Conservation (phyloP, 2,113 vertebrate species). For the Ceyx margarethae region DNA sequence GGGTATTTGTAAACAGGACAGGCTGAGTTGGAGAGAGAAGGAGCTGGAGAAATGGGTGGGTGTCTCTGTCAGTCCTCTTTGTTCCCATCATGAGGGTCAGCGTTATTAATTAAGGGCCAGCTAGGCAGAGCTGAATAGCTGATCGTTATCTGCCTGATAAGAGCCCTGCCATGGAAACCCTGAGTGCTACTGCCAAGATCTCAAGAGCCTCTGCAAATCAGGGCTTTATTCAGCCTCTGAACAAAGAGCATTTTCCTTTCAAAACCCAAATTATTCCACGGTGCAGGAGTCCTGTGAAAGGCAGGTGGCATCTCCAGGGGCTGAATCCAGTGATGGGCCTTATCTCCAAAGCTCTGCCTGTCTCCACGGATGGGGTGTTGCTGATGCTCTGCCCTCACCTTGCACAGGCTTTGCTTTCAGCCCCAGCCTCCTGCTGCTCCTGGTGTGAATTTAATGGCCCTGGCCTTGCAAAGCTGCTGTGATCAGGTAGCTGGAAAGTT, state of each 20-base stretch:
- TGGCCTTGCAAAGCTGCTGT: not conserved
- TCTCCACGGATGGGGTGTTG: not conserved
- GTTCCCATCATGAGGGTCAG: not conserved
- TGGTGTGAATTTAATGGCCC: fast-evolving
- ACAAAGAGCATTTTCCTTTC: not conserved
- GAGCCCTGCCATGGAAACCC: not conserved
- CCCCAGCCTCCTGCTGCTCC: not conserved
- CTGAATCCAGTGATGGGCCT: not conserved
- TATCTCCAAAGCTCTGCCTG: not conserved
- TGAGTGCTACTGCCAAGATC: not conserved
- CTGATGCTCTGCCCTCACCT: not conserved
- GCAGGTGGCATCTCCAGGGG: not conserved
- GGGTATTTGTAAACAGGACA: not conserved
- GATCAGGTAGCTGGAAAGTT: not conserved
- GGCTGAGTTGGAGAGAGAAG: not conserved
- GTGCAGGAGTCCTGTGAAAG: not conserved
- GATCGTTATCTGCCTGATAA: not conserved
- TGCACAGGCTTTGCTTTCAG: fast-evolving
- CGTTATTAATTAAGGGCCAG: not conserved
- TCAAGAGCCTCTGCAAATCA: not conserved
- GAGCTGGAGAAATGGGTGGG: not conserved
- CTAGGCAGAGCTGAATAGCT: not conserved
- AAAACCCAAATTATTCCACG: not conserved
- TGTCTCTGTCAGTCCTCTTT: not conserved
- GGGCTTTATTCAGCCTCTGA: not conserved